Evolutionary conservation across 2,888 invertebrate genomes (phyloP), one percentile per base, ranked within the genome.

Genomic region (Agrotis exclamationis): DNA sequence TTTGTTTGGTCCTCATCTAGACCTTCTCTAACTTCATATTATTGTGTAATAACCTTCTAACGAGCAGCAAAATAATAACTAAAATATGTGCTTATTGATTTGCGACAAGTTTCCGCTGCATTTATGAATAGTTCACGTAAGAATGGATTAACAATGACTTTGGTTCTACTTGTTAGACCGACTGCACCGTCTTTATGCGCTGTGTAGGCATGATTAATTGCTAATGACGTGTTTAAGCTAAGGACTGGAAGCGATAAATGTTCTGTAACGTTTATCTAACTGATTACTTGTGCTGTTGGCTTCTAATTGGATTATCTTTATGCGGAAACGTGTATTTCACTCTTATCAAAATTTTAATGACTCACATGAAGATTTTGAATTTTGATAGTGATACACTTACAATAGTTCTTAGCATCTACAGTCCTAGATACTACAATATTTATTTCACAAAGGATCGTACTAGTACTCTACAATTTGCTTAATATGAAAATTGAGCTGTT

Each of bases 71-170:
- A 72, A 74, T 74, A 72, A 73, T 74, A 53, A 70, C 56, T 64
- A 33, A 76, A 84, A 72, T 72, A 69, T 78, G 63, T 72, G 59
- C 63, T 39, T 44, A 60, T 53, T 65, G 66, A 83, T 82, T 63
- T 24, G 72, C 67, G 56, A 76, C 77, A 73, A 71, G 82, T 81
- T 78, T 74, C 64, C 69, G 53, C 56, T 56, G 56, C 59, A 60
- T 69, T 74, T 56, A 62, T 79, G 53, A 54, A 50, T 65, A 62
- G 45, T 47, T 54, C 47, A 51, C 20, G 44, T 62, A 63, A 76
- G 45, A 57, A 68, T 50, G 18, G 24, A 64, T 47, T 63, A 57
- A 56, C 65, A 64, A 44, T 67, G 20, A 18, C 50, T 51, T 64
- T 54, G 24, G 28, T 50, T 4, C 39, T 63, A 2, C 9, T 51